Evolutionary conservation across 2,113 vertebrate species (phyloP), one percentile per base, ranked within the genome.

Genomic region (Misgurnus mizolepis): DNA sequence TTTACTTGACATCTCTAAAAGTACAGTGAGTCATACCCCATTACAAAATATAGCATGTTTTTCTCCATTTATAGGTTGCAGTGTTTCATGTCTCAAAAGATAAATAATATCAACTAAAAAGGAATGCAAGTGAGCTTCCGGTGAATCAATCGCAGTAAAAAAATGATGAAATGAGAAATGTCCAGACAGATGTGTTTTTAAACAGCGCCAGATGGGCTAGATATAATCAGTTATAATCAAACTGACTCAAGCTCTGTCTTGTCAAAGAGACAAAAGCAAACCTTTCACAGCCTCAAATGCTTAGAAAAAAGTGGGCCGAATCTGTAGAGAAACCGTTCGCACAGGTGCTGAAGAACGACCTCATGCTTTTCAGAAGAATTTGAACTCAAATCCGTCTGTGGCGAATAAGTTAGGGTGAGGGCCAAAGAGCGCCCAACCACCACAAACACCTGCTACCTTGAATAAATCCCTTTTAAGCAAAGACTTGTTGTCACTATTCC

Each of bases 351-450:
- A 77, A 41, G 15, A 14, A 74, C 64, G 78, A 17, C 40, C 58
- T 49, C 45, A 82, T 12, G 68, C 64, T 62, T 62, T 65, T 84
- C 80, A 78, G 15, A 78, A 50, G 72, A 76, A 67, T 82, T 84
- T 77, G 68, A 64, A 34, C 79, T 80, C 39, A 22, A 50, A 73
- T 61, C 14, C 60, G 39, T 69, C 9, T 56, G 64, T 15, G 39
- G 61, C 45, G 22, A 62, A 67, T 84, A 75, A 84, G 62, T 65
- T 56, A 22, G 53, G 67, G 58, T 50, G 70, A 75, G 53, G n/a
- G 27, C 11, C 15, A 71, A 40, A 67, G 45, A 68, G 49, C 22
- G 65, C 34, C 27, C 39, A 50, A 79, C 74, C 64, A 56, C 47
- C 61, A 11, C 60, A 67, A 45, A 71, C 77, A 82, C 74, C 85